Conservation (phyloP, 2,888 invertebrate species). For the Laspeyria flexula region DNA sequence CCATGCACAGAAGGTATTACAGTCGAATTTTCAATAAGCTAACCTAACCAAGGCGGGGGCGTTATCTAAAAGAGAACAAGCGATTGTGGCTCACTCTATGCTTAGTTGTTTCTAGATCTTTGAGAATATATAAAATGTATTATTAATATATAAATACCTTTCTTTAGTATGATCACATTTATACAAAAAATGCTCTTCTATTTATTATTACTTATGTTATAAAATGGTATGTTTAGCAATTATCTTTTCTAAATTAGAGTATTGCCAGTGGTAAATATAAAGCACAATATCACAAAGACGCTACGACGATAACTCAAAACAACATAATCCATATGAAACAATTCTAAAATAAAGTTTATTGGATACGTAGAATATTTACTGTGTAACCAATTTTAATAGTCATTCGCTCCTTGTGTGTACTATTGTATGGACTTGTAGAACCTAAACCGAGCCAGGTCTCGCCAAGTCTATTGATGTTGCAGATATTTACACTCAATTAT, state of each 20-base stretch:
- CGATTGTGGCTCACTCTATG: conserved; percentile 25
- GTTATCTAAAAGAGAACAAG: conserved; percentile 5
- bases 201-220: not conserved
- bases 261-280: not conserved
- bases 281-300: conserved; percentile 44
- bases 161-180: not conserved
- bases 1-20: no score
- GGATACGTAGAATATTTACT: conserved; percentile 17
- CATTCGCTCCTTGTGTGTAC: conserved; percentile 13
- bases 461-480: no score
- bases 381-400: no score
- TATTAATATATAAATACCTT: not conserved
- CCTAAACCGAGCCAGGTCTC: no score
- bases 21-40: no score
- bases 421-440: not conserved
- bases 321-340: conserved; percentile 31
- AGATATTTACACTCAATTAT: no score
- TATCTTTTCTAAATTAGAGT: not conserved
- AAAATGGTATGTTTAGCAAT: not conserved
- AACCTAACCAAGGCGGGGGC: no score
- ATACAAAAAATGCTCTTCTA: not conserved
- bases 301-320: conserved; percentile 19
- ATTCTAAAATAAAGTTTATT: conserved; percentile 33
- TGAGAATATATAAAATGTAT: not conserved
- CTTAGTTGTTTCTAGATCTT: conserved; percentile 5